Percentiles rank a stretch among this genome's conserved stretches.
phyloP scores from a whole-genome alignment of 2,888 invertebrate species.

The Autographa gamma region DNA sequence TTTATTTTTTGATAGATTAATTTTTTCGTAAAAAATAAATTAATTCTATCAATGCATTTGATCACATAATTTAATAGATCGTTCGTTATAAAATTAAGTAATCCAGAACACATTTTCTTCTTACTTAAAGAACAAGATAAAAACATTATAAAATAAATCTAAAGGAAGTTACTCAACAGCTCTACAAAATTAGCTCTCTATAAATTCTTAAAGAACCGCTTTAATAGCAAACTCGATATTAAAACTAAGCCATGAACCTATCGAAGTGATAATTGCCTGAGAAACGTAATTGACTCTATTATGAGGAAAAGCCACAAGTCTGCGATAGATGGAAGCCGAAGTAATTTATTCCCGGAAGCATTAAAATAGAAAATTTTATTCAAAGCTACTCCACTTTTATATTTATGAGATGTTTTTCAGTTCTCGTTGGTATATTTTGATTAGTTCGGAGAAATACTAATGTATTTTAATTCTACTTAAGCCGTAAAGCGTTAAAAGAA shows the following conservation, averaged over 20 bases:
- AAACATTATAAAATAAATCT: too few species aligned
- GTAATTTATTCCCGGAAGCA: conserved; percentile 63
- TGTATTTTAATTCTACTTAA: background rate
- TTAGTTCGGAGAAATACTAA: background rate
- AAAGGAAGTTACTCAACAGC: background rate
- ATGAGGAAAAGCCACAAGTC: conserved; percentile 59
- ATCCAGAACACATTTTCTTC: too few species aligned
- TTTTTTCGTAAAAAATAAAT: too few species aligned
- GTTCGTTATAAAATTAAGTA: too few species aligned
- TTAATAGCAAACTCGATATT: background rate
- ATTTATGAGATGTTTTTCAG: conserved; percentile 33
- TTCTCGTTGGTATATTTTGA: background rate
- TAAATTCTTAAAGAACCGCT: background rate
- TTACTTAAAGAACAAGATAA: too few species aligned
- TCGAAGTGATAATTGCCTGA: conserved; percentile 59
- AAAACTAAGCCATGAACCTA: conserved; percentile 39
- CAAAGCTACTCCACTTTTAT: conserved; percentile 27
- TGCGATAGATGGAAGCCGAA: conserved; percentile 53
- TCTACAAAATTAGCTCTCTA: background rate
- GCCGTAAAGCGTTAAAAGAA: background rate
- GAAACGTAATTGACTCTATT: conserved; percentile 75
- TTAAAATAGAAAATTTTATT: conserved; percentile 62
- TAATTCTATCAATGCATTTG: too few species aligned
- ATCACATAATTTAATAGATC: too few species aligned
- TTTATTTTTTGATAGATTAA: too few species aligned